Evolutionary conservation across 2,113 vertebrate species (phyloP), one percentile per base, ranked within the genome.

Genomic region (Cathartes aura): DNA sequence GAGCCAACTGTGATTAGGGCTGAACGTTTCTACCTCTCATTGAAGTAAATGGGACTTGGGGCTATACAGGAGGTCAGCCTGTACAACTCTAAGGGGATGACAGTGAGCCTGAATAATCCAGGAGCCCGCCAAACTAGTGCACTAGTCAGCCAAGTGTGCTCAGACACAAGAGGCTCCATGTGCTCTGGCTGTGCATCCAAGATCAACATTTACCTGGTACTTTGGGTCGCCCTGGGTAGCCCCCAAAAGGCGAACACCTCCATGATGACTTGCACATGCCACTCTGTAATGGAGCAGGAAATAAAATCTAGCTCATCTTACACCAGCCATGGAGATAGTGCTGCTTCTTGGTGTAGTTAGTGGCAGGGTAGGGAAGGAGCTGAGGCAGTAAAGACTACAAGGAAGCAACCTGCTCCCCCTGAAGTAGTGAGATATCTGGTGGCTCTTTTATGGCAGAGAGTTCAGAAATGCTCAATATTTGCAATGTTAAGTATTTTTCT

Each of bases 121-220:
- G 56, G 32, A 78, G 11, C 9, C 14, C 3, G 1, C 52, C n/a
- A 64, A 47, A n/a, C 18, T 19, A 22, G 10, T 18, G 43, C 20
- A 11, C 6, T 27, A 30, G 50, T 48, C 1, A 1, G n/a, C 11
- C 29, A 48, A 53, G 58, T 2, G 24, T 21, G 70, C 36, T 48
- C 24, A 21, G 40, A 60, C 21, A 7, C 0, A 2, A 81, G 30
- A 87, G 29, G 23, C n/a, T 81, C 38, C 19, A 12, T 0, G 0
- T 29, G 63, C 23, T 73, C 36, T 62, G 30, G 58, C 59, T 70
- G 15, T 8, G 15, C 1, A 1, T 36, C n/a, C 43, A 43, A 27
- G 23, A 67, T 29, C 56, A 67, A 6, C 47, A 27, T 40, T 87
- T 53, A 38, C 38, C 9, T 60, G 36, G 20, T 74, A 43, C 10